A percentile compares a stretch with the other conserved stretches of the same genome.
phyloP scores from a whole-genome alignment of 1,140 invertebrate species.

The Drosophila insularis region DNA sequence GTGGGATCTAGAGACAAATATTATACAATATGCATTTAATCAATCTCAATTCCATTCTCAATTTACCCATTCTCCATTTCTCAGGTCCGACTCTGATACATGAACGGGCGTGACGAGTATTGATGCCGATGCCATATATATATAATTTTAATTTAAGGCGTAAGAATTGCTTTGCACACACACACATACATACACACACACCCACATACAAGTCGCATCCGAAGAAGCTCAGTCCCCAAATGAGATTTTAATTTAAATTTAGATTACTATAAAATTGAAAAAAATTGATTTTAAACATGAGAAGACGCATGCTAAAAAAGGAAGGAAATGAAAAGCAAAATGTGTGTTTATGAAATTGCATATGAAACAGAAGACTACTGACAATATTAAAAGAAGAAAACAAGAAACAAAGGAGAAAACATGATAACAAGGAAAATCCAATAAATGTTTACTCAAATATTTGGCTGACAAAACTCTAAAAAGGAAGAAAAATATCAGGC shows the following conservation, averaged over 20 bases:
- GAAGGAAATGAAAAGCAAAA: constrained; percentile 21
- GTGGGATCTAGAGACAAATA: neutral
- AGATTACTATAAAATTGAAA: constrained; percentile 60
- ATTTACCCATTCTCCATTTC: too few relatives aligned
- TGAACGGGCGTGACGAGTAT: constrained; percentile 54
- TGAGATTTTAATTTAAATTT: constrained; percentile 75
- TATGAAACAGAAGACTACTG: constrained; percentile 70
- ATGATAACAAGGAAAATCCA: constrained; percentile 15
- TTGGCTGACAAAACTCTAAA: constrained; percentile 32
- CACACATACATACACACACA: constrained; percentile 32
- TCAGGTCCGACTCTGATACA: constrained; percentile 75
- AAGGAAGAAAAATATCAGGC: constrained; percentile 20
- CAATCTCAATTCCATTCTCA: neutral
- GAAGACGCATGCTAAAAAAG: constrained; percentile 33
- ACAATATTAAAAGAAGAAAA: constrained; percentile 72
- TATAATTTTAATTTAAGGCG: constrained; percentile 81
- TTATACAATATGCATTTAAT: neutral
- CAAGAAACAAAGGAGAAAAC: constrained; percentile 38
- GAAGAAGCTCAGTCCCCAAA: constrained; percentile 26
- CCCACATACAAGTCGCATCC: constrained; percentile 25
- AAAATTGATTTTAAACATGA: constrained; percentile 52
- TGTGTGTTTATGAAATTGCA: constrained; percentile 46
- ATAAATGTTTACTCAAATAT: constrained; percentile 31
- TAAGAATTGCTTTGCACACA: constrained; percentile 72
- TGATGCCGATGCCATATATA: constrained; percentile 56